Base-by-base conservation (phyloP, 2,888 invertebrate genomes). In the Rhingia rostrata region DNA sequence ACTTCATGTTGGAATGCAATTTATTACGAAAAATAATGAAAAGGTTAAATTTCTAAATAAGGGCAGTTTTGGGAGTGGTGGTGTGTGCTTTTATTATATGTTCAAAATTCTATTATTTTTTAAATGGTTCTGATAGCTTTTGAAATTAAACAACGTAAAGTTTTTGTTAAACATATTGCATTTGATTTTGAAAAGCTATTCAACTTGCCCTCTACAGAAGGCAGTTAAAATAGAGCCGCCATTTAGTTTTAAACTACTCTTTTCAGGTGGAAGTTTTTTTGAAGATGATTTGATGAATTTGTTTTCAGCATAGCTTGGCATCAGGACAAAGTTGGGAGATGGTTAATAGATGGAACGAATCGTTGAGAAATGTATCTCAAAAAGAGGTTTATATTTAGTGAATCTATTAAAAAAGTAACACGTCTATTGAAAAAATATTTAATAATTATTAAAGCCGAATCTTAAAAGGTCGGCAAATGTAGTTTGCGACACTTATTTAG, bases 1-100 rank as follows among this genome's bases (percentile, higher is more conserved):
- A 49, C 33, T 37, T 63, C 47, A 51, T 51, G 39, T 37, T 51
- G 22, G 64, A 64, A 64, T 49, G 63, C 49, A 63, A 63, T 64
- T 51, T 12, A 51, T 51, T 51, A 39, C 39, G 5, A 4, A 64
- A 39, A 64, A 32, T n/a, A 63, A 63, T n/a, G 63, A 49, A 22
- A 22, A 22, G 22, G 22, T 22, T 63, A 22, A n/a, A 7, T n/a
- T 12, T 39, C 37, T 7, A 4, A 39, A 22, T 22, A 22, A n/a
- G 63, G 49, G 37, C 49, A 32, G 64, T 12, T 51, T 22, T n/a
- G 30, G 9, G n/a, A 6, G 3, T 7, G n/a, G 7, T 30, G 10
- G 30, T 51, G n/a, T 0, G 30, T 30, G 30, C 5, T 32, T 12
- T 51, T 39, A 22, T 22, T 22, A 22, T 22, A 22, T 22, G 22